Evolutionary conservation across 2,888 invertebrate species (phyloP), one percentile per base, ranked within the genome.

Genomic region (Drosophila mimica): DNA sequence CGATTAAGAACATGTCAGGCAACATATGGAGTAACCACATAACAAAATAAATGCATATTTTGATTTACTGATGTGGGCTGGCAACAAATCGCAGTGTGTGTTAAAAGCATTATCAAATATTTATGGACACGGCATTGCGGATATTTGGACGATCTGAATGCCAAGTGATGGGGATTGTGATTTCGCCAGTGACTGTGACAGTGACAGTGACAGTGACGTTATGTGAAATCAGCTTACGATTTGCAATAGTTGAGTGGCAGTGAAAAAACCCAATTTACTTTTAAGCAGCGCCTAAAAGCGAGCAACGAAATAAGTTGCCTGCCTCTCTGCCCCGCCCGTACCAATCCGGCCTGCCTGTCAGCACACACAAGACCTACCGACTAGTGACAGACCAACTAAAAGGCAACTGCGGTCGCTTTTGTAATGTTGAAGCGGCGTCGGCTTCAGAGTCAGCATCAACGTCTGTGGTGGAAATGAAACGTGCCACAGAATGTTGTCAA

Each of bases 401-500:
- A 65, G 77, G 81, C 81, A 77, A 72, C 77, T 64, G 64, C 63
- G 88, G 64, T 72, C 43, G 51, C 58, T 54, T 79, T 70, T 79
- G 48, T 66, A 46, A 68, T 65, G 68, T 58, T 67, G 59, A 70
- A 59, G 70, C 88, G 68, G 69, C 81, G 68, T 77, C 89, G 58
- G 40, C 57, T 11, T 74, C 85, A 66, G 70, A 60, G 68, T 74
- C 88, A 62, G 34, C 59, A 61, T 70, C 84, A 71, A 71, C 68
- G 88, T 88, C 90, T 90, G 78, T 71, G 73, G 61, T 86, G 78
- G 86, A 88, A 88, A 88, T 80, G 90, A 86, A 82, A 85, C 83
- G 77, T 89, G 86, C 81, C 70, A 38, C 46, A 57, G 57, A 62
- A 31, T 58, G 30, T 46, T 56, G 56, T 28, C 28, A 28, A 4